Percentiles rank a stretch among this genome's conserved stretches.
Evolutionary conservation across 2,888 invertebrate species (phyloP).

Genomic region (Synergus itoensis): DNA sequence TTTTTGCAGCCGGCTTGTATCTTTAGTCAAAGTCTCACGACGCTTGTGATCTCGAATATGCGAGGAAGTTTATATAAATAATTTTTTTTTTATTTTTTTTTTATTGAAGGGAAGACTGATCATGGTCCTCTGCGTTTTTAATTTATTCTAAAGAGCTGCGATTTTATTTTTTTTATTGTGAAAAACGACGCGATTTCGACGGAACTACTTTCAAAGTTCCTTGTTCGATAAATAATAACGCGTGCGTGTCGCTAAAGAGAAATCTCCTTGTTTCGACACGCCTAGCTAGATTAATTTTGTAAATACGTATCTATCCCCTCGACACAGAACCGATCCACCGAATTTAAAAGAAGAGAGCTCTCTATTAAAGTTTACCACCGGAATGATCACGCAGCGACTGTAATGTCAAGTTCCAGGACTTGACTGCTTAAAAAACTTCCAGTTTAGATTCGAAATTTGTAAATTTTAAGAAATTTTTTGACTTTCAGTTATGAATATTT

Average conservation of each 20-base stretch:
- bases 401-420: slow-evolving; percentile 38
- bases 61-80: slow-evolving; percentile 17
- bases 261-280: slow-evolving; percentile 11
- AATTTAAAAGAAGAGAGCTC: slow-evolving; percentile 23
- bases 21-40: slow-evolving; percentile 41
- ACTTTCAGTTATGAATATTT: neutral
- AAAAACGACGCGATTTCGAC: slow-evolving; percentile 31
- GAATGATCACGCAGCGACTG: slow-evolving; percentile 27
- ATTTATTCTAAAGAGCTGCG: slow-evolving; percentile 39
- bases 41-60: slow-evolving; percentile 37
- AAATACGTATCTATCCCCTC: slow-evolving; percentile 33
- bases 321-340: slow-evolving; percentile 14
- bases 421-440: slow-evolving; percentile 33
- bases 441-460: neutral
- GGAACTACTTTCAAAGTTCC: slow-evolving; percentile 20
- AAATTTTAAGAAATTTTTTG: neutral
- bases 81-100: slow-evolving; percentile 3
- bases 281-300: slow-evolving; percentile 39
- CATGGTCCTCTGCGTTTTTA: slow-evolving; percentile 39
- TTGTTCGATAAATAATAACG: slow-evolving; percentile 29
- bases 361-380: slow-evolving; percentile 35
- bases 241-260: slow-evolving; percentile 30
- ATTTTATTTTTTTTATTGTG: slow-evolving; percentile 10
- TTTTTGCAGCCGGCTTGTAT: slow-evolving; percentile 23
- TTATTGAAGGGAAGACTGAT: slow-evolving; percentile 26